A percentile compares a stretch with the other conserved stretches of the same genome.
Evolutionary conservation across 1,140 invertebrate genomes (phyloP).

Genomic region (Caenorhabditis latens): DNA sequence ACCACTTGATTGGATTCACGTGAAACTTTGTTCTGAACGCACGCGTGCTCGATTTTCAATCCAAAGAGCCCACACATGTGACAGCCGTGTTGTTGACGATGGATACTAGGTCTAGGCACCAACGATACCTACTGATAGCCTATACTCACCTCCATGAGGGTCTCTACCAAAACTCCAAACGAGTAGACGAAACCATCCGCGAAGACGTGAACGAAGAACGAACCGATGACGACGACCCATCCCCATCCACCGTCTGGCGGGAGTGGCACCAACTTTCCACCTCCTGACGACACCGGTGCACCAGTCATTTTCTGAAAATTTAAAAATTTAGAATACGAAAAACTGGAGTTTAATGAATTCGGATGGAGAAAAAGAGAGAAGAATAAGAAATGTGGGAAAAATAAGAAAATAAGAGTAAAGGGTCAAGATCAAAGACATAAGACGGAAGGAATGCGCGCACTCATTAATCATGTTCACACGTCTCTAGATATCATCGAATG

Average conservation of each 20-base stretch:
- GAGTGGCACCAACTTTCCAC: conserved; percentile 65
- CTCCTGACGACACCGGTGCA: conserved; percentile 17
- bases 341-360: not conserved
- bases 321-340: not conserved
- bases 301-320: conserved; percentile 38
- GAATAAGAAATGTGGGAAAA: not conserved
- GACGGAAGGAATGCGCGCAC: conserved; percentile 11
- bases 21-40: not conserved
- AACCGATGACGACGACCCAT: conserved; percentile 84
- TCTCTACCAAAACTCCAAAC: conserved; percentile 78
- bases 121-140: not conserved
- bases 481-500: conserved; percentile 24
- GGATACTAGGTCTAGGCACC: not conserved
- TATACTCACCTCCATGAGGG: conserved; percentile 82
- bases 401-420: not conserved
- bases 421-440: conserved; percentile 7
- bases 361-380: not conserved
- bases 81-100: conserved; percentile 29
- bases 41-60: not conserved
- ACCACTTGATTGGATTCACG: conserved; percentile 22
- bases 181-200: conserved; percentile 86
- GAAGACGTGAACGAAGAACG: conserved; percentile 97
- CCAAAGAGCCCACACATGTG: conserved; percentile 53
- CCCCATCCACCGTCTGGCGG: conserved; percentile 82
- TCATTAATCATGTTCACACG: conserved; percentile 52